Evolutionary conservation across 1,140 invertebrate species (phyloP), one percentile per base, ranked within the genome.

Genomic region (Cyclargus thomasi): DNA sequence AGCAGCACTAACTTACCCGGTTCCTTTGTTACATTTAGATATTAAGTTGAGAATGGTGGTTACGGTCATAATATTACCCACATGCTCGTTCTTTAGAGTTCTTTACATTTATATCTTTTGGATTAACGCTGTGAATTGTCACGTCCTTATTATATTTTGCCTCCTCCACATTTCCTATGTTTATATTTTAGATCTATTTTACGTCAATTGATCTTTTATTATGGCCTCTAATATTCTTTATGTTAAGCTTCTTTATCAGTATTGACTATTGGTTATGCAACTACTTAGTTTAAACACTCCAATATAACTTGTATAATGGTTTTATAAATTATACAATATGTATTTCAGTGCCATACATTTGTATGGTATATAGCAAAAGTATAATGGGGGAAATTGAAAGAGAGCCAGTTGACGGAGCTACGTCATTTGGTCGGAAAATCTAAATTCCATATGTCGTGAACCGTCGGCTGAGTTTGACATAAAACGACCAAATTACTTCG

Each of bases 1-100:
- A 47, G 39, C 39, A 11, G 3, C 10, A 8, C 39, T 47, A 47
- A 47, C 39, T 16, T 16, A 47, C 14, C 71, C 69, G 77, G 39
- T 47, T 47, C 39, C 77, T 85, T 87, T 87, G 80, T 86, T 77
- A 75, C 71, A 82, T 80, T 78, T 76, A 79, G 78, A 84, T 87
- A 86, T 89, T 81, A 85, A 83, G 77, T 79, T 71, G 67, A 82
- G 79, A 83, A 80, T 85, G 71, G 69, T 74, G 76, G 78, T 76
- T 77, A 86, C 75, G 86, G 85, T 86, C 85, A 86, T 79, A 87
- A 85, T 84, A 87, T 87, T 82, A 80, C 81, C 74, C 70, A 74
- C 75, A 74, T 77, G 68, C 70, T 70, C 68, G 68, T 81, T 82
- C 73, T 81, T 81, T 81, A 82, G 74, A 75, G 74, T 82, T 83